Evolutionary conservation across 1,140 invertebrate genomes (phyloP).

Genomic region (Drosophila ambigua): DNA sequence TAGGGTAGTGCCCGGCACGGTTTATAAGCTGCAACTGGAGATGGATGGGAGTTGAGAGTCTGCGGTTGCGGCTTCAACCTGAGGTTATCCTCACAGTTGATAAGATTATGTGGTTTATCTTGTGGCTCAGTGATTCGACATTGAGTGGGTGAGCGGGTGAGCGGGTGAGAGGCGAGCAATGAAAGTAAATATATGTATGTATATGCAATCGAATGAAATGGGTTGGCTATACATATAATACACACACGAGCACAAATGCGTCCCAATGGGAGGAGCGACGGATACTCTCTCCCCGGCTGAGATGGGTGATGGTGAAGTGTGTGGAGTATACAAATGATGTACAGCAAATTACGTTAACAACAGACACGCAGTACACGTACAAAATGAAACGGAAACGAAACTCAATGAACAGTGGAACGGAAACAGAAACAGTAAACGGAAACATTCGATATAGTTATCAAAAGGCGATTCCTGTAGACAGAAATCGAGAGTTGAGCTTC

Average conservation of each 20-base stretch:
- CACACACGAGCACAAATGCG: slow-evolving; percentile 18
- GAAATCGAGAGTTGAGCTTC: slow-evolving; percentile 77
- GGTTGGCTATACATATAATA: slow-evolving; percentile 11
- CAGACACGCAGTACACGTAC: slow-evolving; percentile 22
- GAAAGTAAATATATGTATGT: slow-evolving; percentile 24
- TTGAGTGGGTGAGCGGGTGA: no score
- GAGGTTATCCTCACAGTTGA: slow-evolving; percentile 23
- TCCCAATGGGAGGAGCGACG: background rate
- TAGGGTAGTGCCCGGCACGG: background rate
- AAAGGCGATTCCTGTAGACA: slow-evolving; percentile 35
- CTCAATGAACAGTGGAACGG: slow-evolving; percentile 42
- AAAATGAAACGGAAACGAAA: slow-evolving; percentile 41
- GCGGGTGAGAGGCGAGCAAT: slow-evolving; percentile 4
- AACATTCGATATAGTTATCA: slow-evolving; percentile 39
- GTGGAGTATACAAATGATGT: slow-evolving; percentile 27
- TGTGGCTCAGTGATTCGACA: slow-evolving; percentile 33
- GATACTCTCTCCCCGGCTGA: no score
- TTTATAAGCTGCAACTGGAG: background rate
- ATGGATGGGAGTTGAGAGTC: background rate
- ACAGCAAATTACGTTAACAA: slow-evolving; percentile 36
- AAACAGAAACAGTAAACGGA: slow-evolving; percentile 8
- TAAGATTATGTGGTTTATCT: slow-evolving; percentile 56
- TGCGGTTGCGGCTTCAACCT: slow-evolving; percentile 7
- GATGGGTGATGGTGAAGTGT: background rate
- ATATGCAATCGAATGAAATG: background rate